Base-by-base conservation (phyloP, 2,888 invertebrate species). In the Zonitis immaculata region DNA sequence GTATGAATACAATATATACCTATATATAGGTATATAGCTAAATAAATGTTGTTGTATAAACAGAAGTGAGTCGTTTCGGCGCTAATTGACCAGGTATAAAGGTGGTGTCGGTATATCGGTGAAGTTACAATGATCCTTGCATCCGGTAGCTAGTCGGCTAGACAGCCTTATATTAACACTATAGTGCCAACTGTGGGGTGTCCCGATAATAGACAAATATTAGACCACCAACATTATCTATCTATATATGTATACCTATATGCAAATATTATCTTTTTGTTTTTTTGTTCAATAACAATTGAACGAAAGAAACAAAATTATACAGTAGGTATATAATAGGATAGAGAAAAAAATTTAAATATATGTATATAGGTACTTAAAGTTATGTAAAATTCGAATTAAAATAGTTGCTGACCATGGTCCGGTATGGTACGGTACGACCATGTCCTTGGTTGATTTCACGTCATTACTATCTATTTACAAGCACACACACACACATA, bases 121-220 rank as follows among this genome's bases (percentile, higher is more conserved):
- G 44, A 12, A 39, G 47, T 28, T 54, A 63, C 62, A 62, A 58
- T 62, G 52, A 62, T 47, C 55, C 57, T 55, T 42, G 52, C 49
- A 54, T 58, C 63, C 68, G 64, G 69, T 68, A 69, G 69, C 66
- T 44, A 54, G 58, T 62, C 61, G 62, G 62, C 61, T 60, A 66
- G 68, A 66, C 67, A 61, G 65, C 59, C 49, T 55, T 59, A 63
- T 66, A 69, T 69, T 70, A 69, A 66, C 67, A 67, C 67, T 66
- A 64, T 56, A 62, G 66, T 68, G 70, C 63, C 65, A 69, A 69
- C 65, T 63, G 64, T 56, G 49, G 60, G 58, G 55, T 50, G 51
- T 54, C 53, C 49, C n/a, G n/a, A n/a, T n/a, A 47, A 46, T 42
- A 46, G 46, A 47, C 56, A 51, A 27, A n/a, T 20, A 25, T 12